Evolutionary conservation across 1,140 invertebrate genomes (phyloP).

Genomic region (Chlorops oryzae): DNA sequence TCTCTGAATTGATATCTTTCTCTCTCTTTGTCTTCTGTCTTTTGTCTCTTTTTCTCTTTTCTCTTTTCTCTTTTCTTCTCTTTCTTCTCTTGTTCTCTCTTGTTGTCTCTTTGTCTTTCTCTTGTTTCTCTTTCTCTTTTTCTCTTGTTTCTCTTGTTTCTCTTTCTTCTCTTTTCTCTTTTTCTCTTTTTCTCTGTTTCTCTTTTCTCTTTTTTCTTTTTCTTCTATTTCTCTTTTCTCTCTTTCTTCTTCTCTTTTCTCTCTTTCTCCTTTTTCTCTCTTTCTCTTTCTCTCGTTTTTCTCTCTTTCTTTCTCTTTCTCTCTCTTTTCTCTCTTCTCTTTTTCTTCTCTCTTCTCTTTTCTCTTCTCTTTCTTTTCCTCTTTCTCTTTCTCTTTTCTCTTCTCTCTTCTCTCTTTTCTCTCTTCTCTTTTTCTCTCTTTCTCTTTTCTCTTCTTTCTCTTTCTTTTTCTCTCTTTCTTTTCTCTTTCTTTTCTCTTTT

Average conservation of each 20-base stretch:
- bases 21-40: too few species aligned
- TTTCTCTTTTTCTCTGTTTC: constrained; percentile 4
- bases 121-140: not conserved
- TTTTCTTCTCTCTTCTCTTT: not conserved
- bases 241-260: constrained; percentile 5
- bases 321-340: not conserved
- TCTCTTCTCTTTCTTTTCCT: not conserved
- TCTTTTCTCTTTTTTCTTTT: not conserved
- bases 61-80: not conserved
- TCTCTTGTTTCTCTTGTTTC: constrained; percentile 1
- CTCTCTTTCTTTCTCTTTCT: not conserved
- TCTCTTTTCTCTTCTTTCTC: not conserved
- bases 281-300: not conserved
- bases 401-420: not conserved
- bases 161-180: not conserved
- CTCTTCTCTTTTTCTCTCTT: not conserved
- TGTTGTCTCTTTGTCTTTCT: constrained; percentile 1
- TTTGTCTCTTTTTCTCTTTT: too few species aligned
- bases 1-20: too few species aligned
- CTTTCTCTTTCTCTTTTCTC: not conserved
- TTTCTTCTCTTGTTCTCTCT: constrained; percentile 2
- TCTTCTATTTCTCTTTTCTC: not conserved
- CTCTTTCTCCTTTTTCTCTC: not conserved
- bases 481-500: not conserved
- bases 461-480: not conserved